Evolutionary conservation across 2,797 vertebrate genomes (phyloP).

Genomic region (Cuculus canorus): DNA sequence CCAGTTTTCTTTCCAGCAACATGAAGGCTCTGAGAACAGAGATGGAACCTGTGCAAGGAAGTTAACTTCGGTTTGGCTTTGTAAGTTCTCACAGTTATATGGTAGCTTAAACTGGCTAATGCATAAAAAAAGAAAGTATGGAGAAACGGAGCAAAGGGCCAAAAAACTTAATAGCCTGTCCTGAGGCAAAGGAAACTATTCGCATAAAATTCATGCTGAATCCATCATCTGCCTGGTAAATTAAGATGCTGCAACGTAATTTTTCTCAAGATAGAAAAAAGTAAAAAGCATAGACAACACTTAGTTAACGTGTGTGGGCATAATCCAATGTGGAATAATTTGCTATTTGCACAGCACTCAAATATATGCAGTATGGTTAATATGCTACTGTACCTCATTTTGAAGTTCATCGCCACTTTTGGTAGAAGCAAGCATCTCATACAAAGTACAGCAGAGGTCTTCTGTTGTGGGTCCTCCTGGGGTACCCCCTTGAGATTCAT

Average conservation of each 20-base stretch:
- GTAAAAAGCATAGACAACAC: not conserved
- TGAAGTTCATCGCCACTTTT: slow-evolving; percentile 95
- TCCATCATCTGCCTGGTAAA: not conserved
- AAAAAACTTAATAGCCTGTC: not conserved
- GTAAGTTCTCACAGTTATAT: not conserved
- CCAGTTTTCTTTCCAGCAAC: not conserved
- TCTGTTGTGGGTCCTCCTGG: slow-evolving; percentile 87
- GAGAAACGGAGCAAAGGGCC: not conserved
- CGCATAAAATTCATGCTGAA: not conserved
- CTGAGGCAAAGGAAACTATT: not conserved
- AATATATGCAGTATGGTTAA: not conserved
- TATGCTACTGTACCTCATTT: slow-evolving; percentile 87
- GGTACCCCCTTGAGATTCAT: slow-evolving; percentile 79
- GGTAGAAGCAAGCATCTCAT: slow-evolving; percentile 92
- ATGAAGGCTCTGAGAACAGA: not conserved
- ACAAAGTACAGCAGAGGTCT: slow-evolving; percentile 93
- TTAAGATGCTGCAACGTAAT: not conserved
- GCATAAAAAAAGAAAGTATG: not conserved
- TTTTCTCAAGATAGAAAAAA: not conserved
- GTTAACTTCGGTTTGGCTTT: not conserved
- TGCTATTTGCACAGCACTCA: not conserved
- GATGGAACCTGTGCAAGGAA: not conserved
- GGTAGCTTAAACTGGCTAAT: not conserved
- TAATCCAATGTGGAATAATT: not conserved
- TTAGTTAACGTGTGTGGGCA: not conserved